Base-by-base conservation (phyloP, 2,113 vertebrate species). In the Psittacara wagleri region DNA sequence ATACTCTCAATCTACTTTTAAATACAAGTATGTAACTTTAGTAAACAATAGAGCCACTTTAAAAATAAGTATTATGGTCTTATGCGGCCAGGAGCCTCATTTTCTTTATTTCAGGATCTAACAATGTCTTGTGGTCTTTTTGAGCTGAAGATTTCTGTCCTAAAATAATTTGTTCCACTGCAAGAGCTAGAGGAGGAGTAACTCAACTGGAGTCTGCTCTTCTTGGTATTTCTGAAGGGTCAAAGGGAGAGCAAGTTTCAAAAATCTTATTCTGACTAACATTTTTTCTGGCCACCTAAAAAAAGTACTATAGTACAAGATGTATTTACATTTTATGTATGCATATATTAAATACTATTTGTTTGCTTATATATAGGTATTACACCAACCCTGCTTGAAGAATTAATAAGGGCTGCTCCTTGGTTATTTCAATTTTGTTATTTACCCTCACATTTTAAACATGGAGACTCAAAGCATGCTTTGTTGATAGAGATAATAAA, bases 401-500 rank as follows among this genome's bases (percentile, higher is more conserved):
- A 92, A 52, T 43, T 74, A 13, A 68, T 16, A 74, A 66, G 12
- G 2, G 5, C 1, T 46, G 4, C 41, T 68, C 19, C 8, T 78
- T 28, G 18, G 37, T 5, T 48, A 11, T 75, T 44, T 89, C 37
- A 0, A 5, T 44, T 66, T 86, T 28, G 25, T 13, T 88, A 49
- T 35, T 90, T 92, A 69, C 33, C 7, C 4, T 73, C 7, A 43
- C 18, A 66, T 77, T 93, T 88, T 68, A 85, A 75, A 92, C 14
- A 10, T 33, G 19, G 12, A 81, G 86, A 73, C 11, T 69, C 46
- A 81, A 67, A 83, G 4, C 11, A 67, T 8, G 1, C 14, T 22
- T 85, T 90, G 19, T 78, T 57, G 33, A 33, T 37, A 59, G 79
- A 43, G 8, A 51, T 48, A 77, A 80, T 39, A 92, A 96, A 87